Base-by-base conservation (phyloP, 2,888 invertebrate species). In the Agrenia bidenticulata region DNA sequence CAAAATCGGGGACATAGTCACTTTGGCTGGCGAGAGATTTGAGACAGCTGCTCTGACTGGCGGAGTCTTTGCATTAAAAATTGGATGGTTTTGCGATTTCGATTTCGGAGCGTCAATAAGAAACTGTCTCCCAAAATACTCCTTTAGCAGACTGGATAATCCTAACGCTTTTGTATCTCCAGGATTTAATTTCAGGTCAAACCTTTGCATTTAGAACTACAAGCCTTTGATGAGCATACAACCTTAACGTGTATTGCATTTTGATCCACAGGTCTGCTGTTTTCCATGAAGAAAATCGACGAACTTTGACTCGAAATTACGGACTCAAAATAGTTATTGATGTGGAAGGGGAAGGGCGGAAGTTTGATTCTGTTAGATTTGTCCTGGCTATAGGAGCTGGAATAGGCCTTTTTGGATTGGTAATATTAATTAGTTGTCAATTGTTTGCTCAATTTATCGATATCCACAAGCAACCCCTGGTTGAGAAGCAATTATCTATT, bases 351-450 rank as follows among this genome's bases (percentile, higher is more conserved):
- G 73, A 77, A 58, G 84, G 81, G 9, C 81, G 83, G 21, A 81
- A 81, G 70, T 83, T 83, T 74, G 79, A 78, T 72, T 66, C 81
- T 15, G 78, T 83, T 9, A 82, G 82, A 26, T 77, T 83, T 2
- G 61, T 82, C 9, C 73, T 81, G 17, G 83, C 82, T 67, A 76
- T 84, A 63, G 83, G 83, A 57, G 81, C 82, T 65, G 82, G 83
- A 56, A 71, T 84, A 27, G 83, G 81, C 13, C 76, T 84, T 15
- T 77, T 84, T 51, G 79, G 80, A 57, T 66, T 83, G 41, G 83
- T 83, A 77, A 79, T 79, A 27, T 27, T 45, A n/a, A 13, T 37
- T 45, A n/a, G 15, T 19, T 19, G 4, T 49, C 11, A 7, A 32
- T 32, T 32, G 11, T 32, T 32, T 4, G 15, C 15, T 53, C 7